phyloP scores from a whole-genome alignment of 1,140 invertebrate species.

The Atta cephalotes region DNA sequence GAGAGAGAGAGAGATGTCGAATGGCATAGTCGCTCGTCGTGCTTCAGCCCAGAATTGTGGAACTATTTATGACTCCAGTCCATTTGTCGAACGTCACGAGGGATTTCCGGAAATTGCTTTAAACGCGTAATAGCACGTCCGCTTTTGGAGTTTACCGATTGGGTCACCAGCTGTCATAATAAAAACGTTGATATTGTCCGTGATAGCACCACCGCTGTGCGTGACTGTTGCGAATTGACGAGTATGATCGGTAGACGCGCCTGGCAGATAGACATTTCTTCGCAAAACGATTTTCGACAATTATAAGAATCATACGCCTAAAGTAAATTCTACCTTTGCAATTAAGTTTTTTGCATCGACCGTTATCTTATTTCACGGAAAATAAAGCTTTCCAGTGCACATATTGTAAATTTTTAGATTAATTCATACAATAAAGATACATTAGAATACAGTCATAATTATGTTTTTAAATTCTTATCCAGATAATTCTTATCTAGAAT shows the following conservation, averaged over 20 bases:
- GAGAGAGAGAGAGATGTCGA: neutral
- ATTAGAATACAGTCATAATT: neutral
- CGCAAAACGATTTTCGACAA: conserved; percentile 23
- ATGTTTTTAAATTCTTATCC: neutral
- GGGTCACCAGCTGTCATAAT: conserved; percentile 53
- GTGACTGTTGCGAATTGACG: conserved; percentile 65
- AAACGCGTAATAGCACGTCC: conserved; percentile 60
- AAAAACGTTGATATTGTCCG: conserved; percentile 62
- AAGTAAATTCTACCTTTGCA: neutral
- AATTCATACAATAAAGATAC: neutral
- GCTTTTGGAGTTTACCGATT: conserved; percentile 46
- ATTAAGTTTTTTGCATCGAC: neutral
- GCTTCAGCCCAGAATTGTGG: conserved; percentile 34
- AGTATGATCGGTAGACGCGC: conserved; percentile 44
- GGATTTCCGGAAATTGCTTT: conserved; percentile 64
- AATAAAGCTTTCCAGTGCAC: neutral
- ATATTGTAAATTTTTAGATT: neutral
- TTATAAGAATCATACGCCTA: conserved; percentile 27
- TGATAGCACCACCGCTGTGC: conserved; percentile 58
- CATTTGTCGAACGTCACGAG: conserved; percentile 64
- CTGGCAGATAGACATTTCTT: conserved; percentile 29
- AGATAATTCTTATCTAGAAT: neutral
- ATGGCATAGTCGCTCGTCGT: conserved; percentile 32
- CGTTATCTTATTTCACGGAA: neutral
- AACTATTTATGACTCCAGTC: conserved; percentile 62